Base-by-base conservation (phyloP, 2,113 vertebrate species). In the Hiodon alosoides region DNA sequence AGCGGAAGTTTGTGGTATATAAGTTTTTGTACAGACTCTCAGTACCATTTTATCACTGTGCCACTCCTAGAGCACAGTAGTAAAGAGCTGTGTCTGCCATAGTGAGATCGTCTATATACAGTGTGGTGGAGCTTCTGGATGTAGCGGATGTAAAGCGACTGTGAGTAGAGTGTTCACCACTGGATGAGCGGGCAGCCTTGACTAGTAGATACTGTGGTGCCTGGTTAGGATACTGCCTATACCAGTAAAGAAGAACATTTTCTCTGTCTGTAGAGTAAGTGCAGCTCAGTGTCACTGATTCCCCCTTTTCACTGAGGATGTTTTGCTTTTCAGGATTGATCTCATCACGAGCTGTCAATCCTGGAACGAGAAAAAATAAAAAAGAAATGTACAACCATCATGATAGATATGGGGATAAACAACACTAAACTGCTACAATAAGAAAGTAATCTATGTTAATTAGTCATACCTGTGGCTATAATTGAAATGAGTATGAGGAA, bases 21-120 rank as follows among this genome's bases (percentile, higher is more conserved):
- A 2, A 74, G 62, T 74, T 74, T 74, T 74, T 74, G 73, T 58
- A 10, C 13, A 75, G 73, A 13, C 0, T 68, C 8, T 47, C 69
- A 71, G 10, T 54, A 14, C 11, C 5, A 5, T 74, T n/a, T 74
- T 2, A 46, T 48, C 31, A 59, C 64, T 75, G 64, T 65, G 73
- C 0, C 1, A 31, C 72, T 9, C 8, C 4, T 9, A 74, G 72
- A 74, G 62, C 62, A 67, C 73, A 75, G 62, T 75, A 74, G 62
- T 74, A 74, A 51, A 74, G 7, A 2, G 52, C 64, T 75, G 62
- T 58, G 51, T 73, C 72, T 53, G 7, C 60, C 8, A 2, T 13
- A 17, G 51, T 73, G 8, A 73, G 71, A n/a, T 4, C 3, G 9
- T 61, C 50, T 10, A 73, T 66, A 16, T 4, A 53, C 8, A 73